Conservation (phyloP, 2,797 vertebrate genomes). For the Chelon labrosus region DNA sequence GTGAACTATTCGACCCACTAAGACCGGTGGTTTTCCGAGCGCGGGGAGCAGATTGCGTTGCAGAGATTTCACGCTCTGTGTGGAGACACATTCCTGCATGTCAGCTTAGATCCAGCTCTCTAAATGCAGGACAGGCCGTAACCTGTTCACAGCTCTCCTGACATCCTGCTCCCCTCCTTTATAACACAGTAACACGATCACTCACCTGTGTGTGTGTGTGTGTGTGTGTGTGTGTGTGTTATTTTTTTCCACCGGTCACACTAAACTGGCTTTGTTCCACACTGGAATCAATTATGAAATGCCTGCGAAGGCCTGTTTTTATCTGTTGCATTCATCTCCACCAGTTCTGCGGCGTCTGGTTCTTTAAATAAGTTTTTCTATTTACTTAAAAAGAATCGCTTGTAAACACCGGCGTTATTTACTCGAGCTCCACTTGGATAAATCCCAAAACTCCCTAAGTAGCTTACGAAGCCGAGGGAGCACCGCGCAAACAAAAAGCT, state of each 20-base stretch:
- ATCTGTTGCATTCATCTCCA: background rate
- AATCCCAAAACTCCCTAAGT: background rate
- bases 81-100: conserved; percentile 73
- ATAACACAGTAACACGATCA: conserved; percentile 40
- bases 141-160: conserved; percentile 61
- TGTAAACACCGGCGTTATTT: conserved; percentile 7
- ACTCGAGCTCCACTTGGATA: conserved; percentile 3
- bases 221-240: too few species aligned
- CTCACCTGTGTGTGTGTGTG: conserved; percentile 18
- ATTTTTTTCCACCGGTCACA: conserved; percentile 26
- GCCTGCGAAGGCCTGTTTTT: background rate
- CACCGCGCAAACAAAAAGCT: conserved; percentile 5
- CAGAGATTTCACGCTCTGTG: conserved; percentile 61
- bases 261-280: conserved; percentile 35
- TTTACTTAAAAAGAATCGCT: background rate
- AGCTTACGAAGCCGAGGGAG: background rate
- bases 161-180: conserved; percentile 37
- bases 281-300: conserved; percentile 12
- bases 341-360: background rate
- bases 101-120: conserved; percentile 57
- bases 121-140: conserved; percentile 67
- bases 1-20: background rate
- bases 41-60: conserved; percentile 34
- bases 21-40: background rate
- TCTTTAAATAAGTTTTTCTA: background rate